A percentile compares a stretch with the other conserved stretches of the same genome.
These are phyloP conservation scores for Euwallacea fornicatus DNA, from an alignment of 1,140 invertebrate species.

Conservation along the genomic window DNA sequence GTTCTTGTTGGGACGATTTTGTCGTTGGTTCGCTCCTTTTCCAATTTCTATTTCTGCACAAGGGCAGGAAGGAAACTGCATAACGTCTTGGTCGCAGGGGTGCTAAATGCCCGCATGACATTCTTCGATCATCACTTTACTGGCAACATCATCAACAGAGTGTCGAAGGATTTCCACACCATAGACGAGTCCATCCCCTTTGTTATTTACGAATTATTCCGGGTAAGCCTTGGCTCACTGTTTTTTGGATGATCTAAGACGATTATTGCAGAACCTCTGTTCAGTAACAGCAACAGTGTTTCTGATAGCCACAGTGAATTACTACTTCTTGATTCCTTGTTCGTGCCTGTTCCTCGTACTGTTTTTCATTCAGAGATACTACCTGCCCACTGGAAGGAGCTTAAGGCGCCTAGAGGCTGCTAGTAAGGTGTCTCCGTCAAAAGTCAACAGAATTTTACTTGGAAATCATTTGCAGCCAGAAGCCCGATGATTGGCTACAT, in stretches of 20 bases:
- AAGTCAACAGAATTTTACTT: neutral
- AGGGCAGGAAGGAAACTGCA: slow-evolving; percentile 43
- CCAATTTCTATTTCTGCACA: slow-evolving; percentile 39
- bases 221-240: slow-evolving; percentile 37
- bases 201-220: slow-evolving; percentile 42
- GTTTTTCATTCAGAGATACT: slow-evolving; percentile 60
- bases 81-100: slow-evolving; percentile 37
- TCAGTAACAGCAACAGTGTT: slow-evolving; percentile 27
- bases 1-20: slow-evolving; percentile 66
- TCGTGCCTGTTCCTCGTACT: slow-evolving; percentile 59
- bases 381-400: slow-evolving; percentile 65
- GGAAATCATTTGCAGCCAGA: slow-evolving; percentile 63
- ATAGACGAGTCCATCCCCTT: slow-evolving; percentile 46
- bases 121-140: slow-evolving; percentile 47
- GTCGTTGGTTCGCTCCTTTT: slow-evolving; percentile 52
- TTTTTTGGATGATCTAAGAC: slow-evolving; percentile 5
- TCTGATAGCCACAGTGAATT: slow-evolving; percentile 37
- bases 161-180: slow-evolving; percentile 45
- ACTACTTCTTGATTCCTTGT: slow-evolving; percentile 49
- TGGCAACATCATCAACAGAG: slow-evolving; percentile 48
- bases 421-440: slow-evolving; percentile 53
- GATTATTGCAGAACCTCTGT: slow-evolving; percentile 20
- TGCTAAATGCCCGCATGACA: slow-evolving; percentile 45
- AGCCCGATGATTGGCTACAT: slow-evolving; percentile 72
- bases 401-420: slow-evolving; percentile 67